Conservation (phyloP, 2,888 invertebrate species). For the Argyresthia albistria region DNA sequence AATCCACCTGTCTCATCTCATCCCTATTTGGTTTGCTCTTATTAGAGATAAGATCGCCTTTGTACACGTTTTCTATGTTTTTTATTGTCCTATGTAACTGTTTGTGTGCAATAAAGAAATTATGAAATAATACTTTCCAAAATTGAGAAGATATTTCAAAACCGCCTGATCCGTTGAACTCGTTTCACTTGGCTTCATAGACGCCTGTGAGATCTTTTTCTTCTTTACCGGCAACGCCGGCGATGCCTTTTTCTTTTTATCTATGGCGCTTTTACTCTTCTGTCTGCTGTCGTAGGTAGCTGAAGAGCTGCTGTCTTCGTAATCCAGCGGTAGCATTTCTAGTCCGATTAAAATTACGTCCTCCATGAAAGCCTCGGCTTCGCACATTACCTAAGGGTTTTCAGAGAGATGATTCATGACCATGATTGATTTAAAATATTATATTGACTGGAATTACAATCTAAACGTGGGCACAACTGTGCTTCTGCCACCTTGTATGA, state of each 20-base stretch:
- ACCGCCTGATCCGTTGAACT: constrained; percentile 26
- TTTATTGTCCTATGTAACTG: too few relatives aligned
- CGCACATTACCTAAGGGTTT: constrained; percentile 38
- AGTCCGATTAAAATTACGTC: constrained; percentile 52
- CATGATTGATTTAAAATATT: not conserved
- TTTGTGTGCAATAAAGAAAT: too few relatives aligned
- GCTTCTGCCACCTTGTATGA: too few relatives aligned
- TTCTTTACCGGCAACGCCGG: constrained; percentile 15
- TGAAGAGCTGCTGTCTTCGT: not conserved
- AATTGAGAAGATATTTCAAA: constrained; percentile 55
- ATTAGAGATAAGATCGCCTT: too few relatives aligned
- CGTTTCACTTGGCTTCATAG: constrained; percentile 30
- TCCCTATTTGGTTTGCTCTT: too few relatives aligned
- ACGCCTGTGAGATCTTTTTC: constrained; percentile 31
- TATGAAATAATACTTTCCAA: constrained; percentile 43
- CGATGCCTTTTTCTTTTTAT: constrained; percentile 10
- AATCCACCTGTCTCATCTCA: too few relatives aligned
- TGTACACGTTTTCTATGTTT: too few relatives aligned
- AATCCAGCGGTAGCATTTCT: constrained; percentile 41
- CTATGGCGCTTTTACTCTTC: constrained; percentile 25
- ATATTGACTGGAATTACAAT: not conserved
- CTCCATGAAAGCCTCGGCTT: constrained; percentile 61
- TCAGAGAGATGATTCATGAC: not conserved
- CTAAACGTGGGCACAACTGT: not conserved
- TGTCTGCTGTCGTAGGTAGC: constrained; percentile 17